Base-by-base conservation (phyloP, 64 coral and sea anemone species). In the Acropora yongei region DNA sequence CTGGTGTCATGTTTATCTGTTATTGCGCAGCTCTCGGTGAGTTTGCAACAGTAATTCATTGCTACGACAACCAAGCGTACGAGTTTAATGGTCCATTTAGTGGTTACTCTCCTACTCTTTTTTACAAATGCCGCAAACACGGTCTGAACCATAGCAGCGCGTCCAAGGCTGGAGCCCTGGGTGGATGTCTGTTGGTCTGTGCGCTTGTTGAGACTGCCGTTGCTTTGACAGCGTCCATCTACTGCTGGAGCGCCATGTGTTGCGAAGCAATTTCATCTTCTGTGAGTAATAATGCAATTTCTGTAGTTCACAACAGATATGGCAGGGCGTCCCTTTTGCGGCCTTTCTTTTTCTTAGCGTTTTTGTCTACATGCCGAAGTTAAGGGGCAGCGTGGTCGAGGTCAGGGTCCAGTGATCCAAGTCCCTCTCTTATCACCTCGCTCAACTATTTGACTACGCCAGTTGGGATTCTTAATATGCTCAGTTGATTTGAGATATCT, bases 1-100 rank as follows among this genome's bases (percentile, higher is more conserved):
- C 78, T 80, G 73, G 58, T 42, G 73, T 89, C 17, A 96, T 96
- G 95, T 55, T 96, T 47, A 93, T 96, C 76, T 71, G 50, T 18
- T 89, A 93, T 68, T 87, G 89, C 44, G 42, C 80, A 63, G 90
- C 95, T 63, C 5, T 96, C 20, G 61, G 57, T 9, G 13, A 86
- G 1, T 80, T 84, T 55, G 43, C 90, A 44, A 6, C 13, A 1
- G 72, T 71, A 57, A 2, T 88, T 45, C 11, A 19, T 41, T 95
- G 94, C 75, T 55, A 10, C 43, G 2, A 13, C 58, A 10, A 53
- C 50, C 8, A 0, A 53, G 5, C 5, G 5, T 53, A 53, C 30
- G 30, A 30, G 30, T 30, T 30, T 53, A 53, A 5, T 53, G 9
- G 2, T 5, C 5, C 5, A 5, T 7, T 7, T 9, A 0, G 5